Base-by-base conservation (phyloP, 2,113 vertebrate genomes). In the Parus major region DNA sequence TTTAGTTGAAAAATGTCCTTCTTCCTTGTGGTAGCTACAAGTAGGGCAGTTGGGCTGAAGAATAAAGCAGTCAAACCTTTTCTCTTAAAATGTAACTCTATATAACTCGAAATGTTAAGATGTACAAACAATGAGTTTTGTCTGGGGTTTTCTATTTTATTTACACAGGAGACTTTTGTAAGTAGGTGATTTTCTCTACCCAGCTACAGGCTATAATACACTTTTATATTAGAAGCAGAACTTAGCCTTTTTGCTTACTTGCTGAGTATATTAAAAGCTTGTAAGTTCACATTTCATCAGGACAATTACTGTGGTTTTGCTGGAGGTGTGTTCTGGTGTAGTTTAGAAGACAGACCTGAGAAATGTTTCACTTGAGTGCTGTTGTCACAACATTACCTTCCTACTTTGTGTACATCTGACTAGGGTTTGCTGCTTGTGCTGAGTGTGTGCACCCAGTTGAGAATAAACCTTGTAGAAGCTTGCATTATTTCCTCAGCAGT, bases 1-100 rank as follows among this genome's bases (percentile, higher is more conserved):
- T 94, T 93, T 89, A 92, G 82, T 71, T 2, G 1, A 52, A 71
- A 82, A 68, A 78, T 84, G 94, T 64, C 69, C 83, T 90, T 36
- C 53, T 93, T 94, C 81, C 86, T 87, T 69, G 46, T 78, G 66
- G 72, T 47, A 75, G 60, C 80, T 71, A 1, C 87, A 95, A 86
- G 81, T 87, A 92, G 94, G 84, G 65, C 86, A 91, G 33, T 68
- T 84, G 64, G 63, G 56, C 52, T 92, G 86, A 88, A 73, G 39
- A 78, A 39, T 75, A 71, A 83, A 93, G 68, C 55, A 56, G 29
- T 42, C 8, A 5, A 56, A 60, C 29, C 8, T 10, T 70, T 77
- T 70, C 27, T 83, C 35, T 77, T 61, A 23, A 63, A 86, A 69
- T 3, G 17, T 46, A 55, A 28, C n/a, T 60, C 16, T 25, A 0